Evolutionary conservation across 2,888 invertebrate species (phyloP).

Genomic region (Tigriopus californicus): DNA sequence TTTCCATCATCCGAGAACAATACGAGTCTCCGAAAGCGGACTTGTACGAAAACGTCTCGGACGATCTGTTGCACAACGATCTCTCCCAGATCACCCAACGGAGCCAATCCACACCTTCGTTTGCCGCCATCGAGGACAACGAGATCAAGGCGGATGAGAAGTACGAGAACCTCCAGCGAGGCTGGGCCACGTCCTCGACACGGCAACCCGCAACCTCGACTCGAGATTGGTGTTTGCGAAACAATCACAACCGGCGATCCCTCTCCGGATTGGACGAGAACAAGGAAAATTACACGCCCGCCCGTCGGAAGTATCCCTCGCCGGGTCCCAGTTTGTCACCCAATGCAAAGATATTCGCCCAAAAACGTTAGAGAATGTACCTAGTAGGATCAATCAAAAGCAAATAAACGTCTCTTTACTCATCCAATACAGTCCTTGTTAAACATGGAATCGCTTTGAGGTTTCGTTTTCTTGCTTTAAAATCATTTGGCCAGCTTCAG

Average conservation of each 20-base stretch:
- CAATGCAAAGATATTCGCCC: background rate
- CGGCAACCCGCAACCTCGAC: background rate
- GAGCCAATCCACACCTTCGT: background rate
- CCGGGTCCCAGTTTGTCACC: background rate
- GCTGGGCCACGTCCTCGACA: background rate
- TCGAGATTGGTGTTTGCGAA: background rate
- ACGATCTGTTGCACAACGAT: background rate
- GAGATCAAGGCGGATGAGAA: background rate
- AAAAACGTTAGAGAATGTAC: background rate
- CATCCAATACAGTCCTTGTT: too few species aligned
- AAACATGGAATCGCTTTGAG: too few species aligned
- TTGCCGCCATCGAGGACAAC: background rate
- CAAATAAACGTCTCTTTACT: too few species aligned
- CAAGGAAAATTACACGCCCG: background rate
- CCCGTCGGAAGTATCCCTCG: background rate
- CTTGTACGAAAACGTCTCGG: background rate
- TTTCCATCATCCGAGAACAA: conserved; percentile 6
- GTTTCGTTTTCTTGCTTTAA: too few species aligned
- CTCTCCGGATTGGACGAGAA: conserved; percentile 9
- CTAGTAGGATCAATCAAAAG: too few species aligned
- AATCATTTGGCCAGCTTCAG: background rate
- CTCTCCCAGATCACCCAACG: too few species aligned
- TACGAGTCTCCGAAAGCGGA: conserved; percentile 2
- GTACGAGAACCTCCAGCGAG: conserved; percentile 8
- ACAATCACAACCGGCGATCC: background rate